Percentiles rank a stretch among this genome's conserved stretches.
Conservation (phyloP, 2,888 invertebrate species). For the Pachliopta kotzebuea region DNA sequence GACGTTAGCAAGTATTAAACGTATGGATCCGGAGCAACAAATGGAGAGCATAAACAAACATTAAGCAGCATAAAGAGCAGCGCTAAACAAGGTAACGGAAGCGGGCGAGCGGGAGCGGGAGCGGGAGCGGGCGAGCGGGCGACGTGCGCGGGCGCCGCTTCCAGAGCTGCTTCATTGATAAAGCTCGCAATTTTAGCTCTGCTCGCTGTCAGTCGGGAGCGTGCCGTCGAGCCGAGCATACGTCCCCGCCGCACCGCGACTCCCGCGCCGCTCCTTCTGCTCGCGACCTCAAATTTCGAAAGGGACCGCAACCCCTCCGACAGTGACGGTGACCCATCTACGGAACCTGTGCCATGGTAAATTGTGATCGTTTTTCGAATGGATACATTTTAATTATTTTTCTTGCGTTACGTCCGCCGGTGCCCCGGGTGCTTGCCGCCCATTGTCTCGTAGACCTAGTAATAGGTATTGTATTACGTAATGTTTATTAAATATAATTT, state of each 20-base stretch:
- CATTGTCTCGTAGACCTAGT: conserved; percentile 56
- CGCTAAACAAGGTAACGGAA: conserved; percentile 66
- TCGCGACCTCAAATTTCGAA: conserved; percentile 43
- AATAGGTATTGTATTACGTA: conserved; percentile 70
- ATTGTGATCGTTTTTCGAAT: conserved; percentile 54
- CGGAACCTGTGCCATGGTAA: conserved; percentile 74
- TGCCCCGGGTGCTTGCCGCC: conserved; percentile 52
- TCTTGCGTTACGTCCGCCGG: conserved; percentile 40
- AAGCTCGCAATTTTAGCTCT: conserved; percentile 67
- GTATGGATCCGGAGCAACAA: not conserved
- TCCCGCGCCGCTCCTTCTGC: conserved; percentile 41
- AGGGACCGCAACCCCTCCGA: conserved; percentile 38
- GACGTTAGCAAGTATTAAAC: too few relatives aligned
- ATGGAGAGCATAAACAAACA: conserved; percentile 49
- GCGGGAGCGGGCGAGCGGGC: too few relatives aligned
- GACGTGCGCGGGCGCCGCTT: conserved; percentile 56
- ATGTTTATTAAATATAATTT: conserved; percentile 41
- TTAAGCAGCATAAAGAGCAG: conserved; percentile 52
- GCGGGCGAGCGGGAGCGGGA: conserved; percentile 35
- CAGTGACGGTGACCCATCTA: conserved; percentile 47
- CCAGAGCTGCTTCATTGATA: conserved; percentile 56
- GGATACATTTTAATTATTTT: conserved; percentile 42
- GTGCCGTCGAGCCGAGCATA: conserved; percentile 60
- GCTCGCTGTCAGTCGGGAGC: conserved; percentile 56
- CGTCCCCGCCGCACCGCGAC: conserved; percentile 42